Evolutionary conservation across 37 sponge, comb jelly and placozoan genomes (phyloP), one percentile per base, ranked within the genome.

Genomic region (Halichondria panicea): DNA sequence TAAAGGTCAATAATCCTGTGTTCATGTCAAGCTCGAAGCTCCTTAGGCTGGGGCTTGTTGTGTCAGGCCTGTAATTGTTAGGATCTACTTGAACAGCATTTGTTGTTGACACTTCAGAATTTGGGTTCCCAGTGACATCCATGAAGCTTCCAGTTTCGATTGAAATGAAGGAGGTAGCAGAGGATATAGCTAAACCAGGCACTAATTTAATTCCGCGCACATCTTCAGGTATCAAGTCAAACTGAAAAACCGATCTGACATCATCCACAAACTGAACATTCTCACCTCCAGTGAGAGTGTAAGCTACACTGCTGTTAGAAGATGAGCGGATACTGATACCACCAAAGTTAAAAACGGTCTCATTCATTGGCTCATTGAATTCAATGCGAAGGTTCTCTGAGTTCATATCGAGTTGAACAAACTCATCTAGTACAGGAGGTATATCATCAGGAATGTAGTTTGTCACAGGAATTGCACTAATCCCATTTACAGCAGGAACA

Each of bases 351-450:
- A 95, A 78, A 0, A n/a, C 28, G 18, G 82, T 81, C 19, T 77
- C 80, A 62, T 85, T 84, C 65, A 95, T 84, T 4, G 95, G 95
- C 65, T 95, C 92, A 43, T 62, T 75, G 66, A 95, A 95, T 33
- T 65, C 36, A 3, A 95, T 68, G 35, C 62, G 41, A 22, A 95
- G 52, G 13, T 59, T 60, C 30, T 85, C 86, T 60, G 48, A 48
- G 41, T 89, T 93, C 82, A 93, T 74, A 55, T 93, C 89, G 34
- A 93, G 73, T 34, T 78, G 80, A 0, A 58, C 34, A 46, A 93
- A 93, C 15, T 45, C 41, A 39, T 36, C 0, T n/a, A 93, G 71
- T 24, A 63, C 25, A 13, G 94, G 94, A 37, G 52, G 52, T 38
- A 54, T 80, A n/a, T 28, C 33, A 59, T 95, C 95, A 39, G 66